Conservation (phyloP, 2,888 invertebrate species). For the Sycophila texana region DNA sequence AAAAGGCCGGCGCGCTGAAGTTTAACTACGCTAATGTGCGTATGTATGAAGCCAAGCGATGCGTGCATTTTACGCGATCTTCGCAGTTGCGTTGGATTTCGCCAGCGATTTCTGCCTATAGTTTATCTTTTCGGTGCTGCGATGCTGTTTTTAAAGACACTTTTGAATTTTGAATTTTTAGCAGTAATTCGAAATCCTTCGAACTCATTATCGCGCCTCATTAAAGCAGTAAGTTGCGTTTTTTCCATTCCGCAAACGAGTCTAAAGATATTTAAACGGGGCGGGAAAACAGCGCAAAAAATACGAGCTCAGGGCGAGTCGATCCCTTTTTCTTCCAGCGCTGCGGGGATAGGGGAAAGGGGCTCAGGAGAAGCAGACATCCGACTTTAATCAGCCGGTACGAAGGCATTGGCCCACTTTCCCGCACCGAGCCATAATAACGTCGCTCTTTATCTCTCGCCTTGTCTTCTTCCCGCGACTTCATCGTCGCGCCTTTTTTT, state of each 20-base stretch:
- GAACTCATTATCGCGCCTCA: neutral
- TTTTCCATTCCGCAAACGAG: neutral
- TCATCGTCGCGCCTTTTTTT: neutral
- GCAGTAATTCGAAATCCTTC: too few relatives aligned
- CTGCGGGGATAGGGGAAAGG: neutral
- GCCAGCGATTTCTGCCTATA: too few relatives aligned
- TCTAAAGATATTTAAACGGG: neutral
- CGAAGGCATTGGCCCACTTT: slow-evolving; percentile 67
- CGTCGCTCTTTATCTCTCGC: slow-evolving; percentile 56
- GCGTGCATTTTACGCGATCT: too few relatives aligned
- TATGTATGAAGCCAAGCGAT: too few relatives aligned
- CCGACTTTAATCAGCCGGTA: slow-evolving; percentile 63
- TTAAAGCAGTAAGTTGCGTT: neutral
- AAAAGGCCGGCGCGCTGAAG: neutral
- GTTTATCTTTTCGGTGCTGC: too few relatives aligned
- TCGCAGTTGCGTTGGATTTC: too few relatives aligned
- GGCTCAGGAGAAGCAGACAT: neutral
- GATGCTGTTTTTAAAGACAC: too few relatives aligned
- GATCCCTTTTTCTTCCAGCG: neutral
- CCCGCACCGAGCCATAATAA: slow-evolving; percentile 63
- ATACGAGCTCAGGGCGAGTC: neutral
- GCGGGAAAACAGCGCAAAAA: too few relatives aligned
- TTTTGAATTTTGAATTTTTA: too few relatives aligned
- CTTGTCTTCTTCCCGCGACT: neutral
- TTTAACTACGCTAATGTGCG: neutral